Conservation (phyloP, 2,797 vertebrate genomes). For the Acrossocheilus fasciatus region DNA sequence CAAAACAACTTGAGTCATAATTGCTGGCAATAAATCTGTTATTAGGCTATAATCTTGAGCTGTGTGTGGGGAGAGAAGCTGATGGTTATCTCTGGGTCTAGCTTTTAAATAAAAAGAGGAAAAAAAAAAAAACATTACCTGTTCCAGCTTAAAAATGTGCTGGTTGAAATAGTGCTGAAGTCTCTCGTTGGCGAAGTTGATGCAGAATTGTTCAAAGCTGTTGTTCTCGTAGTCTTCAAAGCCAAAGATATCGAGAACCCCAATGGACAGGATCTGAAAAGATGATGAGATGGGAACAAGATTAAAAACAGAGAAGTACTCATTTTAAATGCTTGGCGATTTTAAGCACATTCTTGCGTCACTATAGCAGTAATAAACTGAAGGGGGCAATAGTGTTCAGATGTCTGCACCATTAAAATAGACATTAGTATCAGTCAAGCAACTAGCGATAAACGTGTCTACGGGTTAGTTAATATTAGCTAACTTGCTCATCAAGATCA, state of each 20-base stretch:
- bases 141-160: conserved; percentile 98
- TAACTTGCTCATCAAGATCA: not conserved
- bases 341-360: not conserved
- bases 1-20: conserved; percentile 41
- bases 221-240: conserved; percentile 99
- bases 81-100: conserved; percentile 18
- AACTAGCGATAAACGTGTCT: not conserved
- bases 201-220: conserved; percentile 99
- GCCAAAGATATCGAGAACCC: conserved; percentile 98
- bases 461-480: not conserved
- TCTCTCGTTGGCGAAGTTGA: conserved; percentile 98
- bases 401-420: not conserved
- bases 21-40: conserved; percentile 51
- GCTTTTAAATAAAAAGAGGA: not conserved
- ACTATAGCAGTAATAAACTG: not conserved
- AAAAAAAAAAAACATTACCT: conserved; percentile 76
- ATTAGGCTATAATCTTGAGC: conserved; percentile 39
- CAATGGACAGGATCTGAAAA: conserved; percentile 92
- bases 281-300: not conserved
- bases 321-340: not conserved
- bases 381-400: not conserved
- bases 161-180: conserved; percentile 99
- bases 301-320: not conserved
- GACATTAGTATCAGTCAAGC: not conserved
- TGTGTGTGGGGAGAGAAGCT: conserved; percentile 2